These are phyloP conservation scores for Odontesthes bonariensis DNA, from an alignment of 2,113 vertebrate species.

Conservation along the genomic window DNA sequence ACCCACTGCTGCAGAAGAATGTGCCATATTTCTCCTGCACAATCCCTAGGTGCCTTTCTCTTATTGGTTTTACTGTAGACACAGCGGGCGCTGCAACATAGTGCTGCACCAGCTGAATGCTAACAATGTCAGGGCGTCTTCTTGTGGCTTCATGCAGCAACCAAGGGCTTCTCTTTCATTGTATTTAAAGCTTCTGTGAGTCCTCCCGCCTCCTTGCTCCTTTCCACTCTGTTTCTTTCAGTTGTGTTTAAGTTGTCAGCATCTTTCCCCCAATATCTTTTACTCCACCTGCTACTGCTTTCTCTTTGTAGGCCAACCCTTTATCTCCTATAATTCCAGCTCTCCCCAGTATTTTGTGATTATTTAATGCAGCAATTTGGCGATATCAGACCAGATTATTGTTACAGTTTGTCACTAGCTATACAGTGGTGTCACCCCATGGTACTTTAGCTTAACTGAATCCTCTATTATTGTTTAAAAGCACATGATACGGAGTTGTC, in stretches of 20 bases:
- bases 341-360: constrained; percentile 4
- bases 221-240: constrained; percentile 23
- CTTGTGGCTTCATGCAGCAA: constrained; percentile 51
- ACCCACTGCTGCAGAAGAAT: constrained; percentile 40
- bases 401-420: constrained; percentile 17
- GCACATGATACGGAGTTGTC: not conserved
- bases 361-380: constrained; percentile 37
- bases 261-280: constrained; percentile 21
- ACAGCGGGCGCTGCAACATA: constrained; percentile 54
- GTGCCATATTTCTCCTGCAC: constrained; percentile 59
- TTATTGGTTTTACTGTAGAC: constrained; percentile 75
- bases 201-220: constrained; percentile 1
- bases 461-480: constrained; percentile 30
- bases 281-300: constrained; percentile 27
- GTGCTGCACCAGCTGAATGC: constrained; percentile 71
- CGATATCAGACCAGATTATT: constrained; percentile 26
- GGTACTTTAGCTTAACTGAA: constrained; percentile 65
- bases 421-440: constrained; percentile 9
- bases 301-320: not conserved
- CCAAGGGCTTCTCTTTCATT: constrained; percentile 16
- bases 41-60: constrained; percentile 68
- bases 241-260: constrained; percentile 60
- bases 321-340: constrained; percentile 2
- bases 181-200: constrained; percentile 57
- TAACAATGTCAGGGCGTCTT: constrained; percentile 57